These are phyloP conservation scores for Platysteira castanea DNA, from an alignment of 2,113 vertebrate species.

Conservation along the genomic window DNA sequence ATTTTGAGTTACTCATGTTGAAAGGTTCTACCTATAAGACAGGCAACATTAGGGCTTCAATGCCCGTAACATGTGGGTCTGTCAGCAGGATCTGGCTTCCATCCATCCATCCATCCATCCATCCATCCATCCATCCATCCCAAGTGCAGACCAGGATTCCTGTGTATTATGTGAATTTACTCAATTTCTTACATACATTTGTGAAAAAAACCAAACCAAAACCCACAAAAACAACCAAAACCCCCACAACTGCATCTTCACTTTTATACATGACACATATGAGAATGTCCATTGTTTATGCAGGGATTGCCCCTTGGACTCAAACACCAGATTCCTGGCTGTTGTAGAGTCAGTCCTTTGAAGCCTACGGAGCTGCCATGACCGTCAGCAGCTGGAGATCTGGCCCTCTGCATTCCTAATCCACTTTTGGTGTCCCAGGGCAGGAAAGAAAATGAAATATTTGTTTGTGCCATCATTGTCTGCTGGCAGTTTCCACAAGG, in stretches of 20 bases:
- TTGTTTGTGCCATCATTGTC: neutral
- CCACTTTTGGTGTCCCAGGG: neutral
- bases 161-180: neutral
- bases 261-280: neutral
- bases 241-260: neutral
- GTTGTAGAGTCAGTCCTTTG: neutral
- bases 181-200: neutral
- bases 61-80: neutral
- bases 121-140: neutral
- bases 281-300: neutral
- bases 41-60: neutral
- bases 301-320: neutral
- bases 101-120: neutral
- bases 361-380: neutral
- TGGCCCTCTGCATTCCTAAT: neutral
- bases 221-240: neutral
- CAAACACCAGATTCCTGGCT: neutral
- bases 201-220: neutral
- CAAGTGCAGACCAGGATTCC: neutral
- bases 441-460: neutral
- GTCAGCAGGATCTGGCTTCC: neutral
- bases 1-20: neutral
- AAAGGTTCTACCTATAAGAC: neutral
- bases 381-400: neutral
- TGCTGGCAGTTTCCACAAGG: neutral